Base-by-base conservation (phyloP, 2,888 invertebrate genomes). In the Himalopsyche anomala region DNA sequence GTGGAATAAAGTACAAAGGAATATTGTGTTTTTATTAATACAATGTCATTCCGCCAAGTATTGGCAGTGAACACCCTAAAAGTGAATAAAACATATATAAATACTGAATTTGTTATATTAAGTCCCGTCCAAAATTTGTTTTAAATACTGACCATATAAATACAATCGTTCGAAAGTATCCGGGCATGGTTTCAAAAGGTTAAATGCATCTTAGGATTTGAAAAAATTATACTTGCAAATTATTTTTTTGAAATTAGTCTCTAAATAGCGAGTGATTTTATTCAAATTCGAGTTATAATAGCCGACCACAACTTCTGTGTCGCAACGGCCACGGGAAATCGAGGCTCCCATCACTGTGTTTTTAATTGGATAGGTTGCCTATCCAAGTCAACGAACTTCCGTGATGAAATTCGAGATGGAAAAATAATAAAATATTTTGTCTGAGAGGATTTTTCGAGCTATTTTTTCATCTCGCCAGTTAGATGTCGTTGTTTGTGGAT, bases 181-280 rank as follows among this genome's bases (percentile, higher is more conserved):
- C 51, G 12, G 51, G 12, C 15, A 3, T 51, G 15, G 62, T 62
- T 19, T 62, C 62, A 62, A 62, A 62, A 80, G 74, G 42, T 51
- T 69, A 83, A 83, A 83, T 87, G 87, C 83, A 87, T 87, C 85
- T 84, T 45, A 42, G 40, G 55, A 81, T 84, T 5, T 38, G 40
- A 80, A 56, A 15, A 51, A 83, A 87, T 83, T 87, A 85, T 85
- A 87, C 81, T 87, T 85, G 87, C 85, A 83, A 83, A 87, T 87
- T 84, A 55, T 62, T 87, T 84, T 69, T 62, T n/a, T 28, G 28
- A 81, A 87, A 87, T 85, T 69, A 56, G 54, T 19, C 80, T 51
- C 54, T 19, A 42, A 45, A 83, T 62, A 56, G 28, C 69, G 82
- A 36, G 74, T 83, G 83, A 81, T 84, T 87, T 87, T 51, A 62